phyloP scores from a whole-genome alignment of 2,113 vertebrate genomes.

The Mohoua ochrocephala region DNA sequence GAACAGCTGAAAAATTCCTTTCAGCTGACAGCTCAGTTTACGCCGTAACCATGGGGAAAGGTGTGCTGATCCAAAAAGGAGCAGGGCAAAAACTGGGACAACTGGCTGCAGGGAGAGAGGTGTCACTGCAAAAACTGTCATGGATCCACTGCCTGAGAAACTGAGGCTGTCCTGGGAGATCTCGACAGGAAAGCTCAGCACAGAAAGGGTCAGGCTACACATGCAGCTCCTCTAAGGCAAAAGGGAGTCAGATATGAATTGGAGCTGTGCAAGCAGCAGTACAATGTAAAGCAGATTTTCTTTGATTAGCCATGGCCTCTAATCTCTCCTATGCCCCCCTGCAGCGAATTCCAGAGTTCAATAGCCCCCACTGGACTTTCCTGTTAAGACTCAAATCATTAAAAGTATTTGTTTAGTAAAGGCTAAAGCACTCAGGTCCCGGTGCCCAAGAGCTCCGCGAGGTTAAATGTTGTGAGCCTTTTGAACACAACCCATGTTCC shows the following conservation, averaged over 20 bases:
- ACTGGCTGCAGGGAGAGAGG: background rate
- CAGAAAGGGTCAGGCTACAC: background rate
- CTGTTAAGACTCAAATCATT: slow-evolving; percentile 58
- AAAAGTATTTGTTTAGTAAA: slow-evolving; percentile 57
- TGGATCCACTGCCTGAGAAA: background rate
- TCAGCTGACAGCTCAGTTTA: background rate
- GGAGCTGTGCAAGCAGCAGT: background rate
- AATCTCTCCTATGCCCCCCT: slow-evolving; percentile 56
- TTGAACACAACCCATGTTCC: background rate
- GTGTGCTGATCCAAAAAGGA: background rate
- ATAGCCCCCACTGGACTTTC: slow-evolving; percentile 50
- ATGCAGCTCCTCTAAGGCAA: background rate
- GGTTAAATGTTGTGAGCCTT: slow-evolving; percentile 12
- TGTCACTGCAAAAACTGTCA: background rate
- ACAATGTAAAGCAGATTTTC: slow-evolving; percentile 41
- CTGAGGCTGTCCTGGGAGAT: background rate
- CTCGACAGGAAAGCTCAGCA: background rate
- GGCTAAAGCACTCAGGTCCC: slow-evolving; percentile 36
- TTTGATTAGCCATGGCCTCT: slow-evolving; percentile 46
- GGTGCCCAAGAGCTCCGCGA: background rate
- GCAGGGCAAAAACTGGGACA: background rate
- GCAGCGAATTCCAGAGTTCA: slow-evolving; percentile 66
- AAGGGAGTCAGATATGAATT: background rate
- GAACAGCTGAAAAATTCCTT: background rate
- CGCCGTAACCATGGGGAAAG: background rate